These are phyloP conservation scores for Agapornis canus DNA, from an alignment of 2,797 vertebrate genomes.

Conservation along the genomic window DNA sequence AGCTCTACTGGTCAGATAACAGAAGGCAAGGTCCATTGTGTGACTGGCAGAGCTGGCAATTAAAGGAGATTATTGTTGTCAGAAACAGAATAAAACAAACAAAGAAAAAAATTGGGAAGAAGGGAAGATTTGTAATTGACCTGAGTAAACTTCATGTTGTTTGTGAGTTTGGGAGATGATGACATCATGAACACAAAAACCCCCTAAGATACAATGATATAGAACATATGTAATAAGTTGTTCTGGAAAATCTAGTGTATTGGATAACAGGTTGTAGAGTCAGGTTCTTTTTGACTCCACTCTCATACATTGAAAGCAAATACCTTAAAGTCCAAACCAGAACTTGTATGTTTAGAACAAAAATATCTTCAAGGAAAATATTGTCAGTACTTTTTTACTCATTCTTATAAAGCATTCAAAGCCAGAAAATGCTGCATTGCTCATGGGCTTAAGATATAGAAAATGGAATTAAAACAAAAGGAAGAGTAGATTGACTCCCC, in stretches of 20 bases:
- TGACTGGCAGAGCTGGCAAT: conserved; percentile 11
- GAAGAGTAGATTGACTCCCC: background rate
- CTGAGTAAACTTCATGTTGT: conserved; percentile 16
- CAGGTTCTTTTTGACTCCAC: background rate
- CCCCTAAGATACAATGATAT: background rate
- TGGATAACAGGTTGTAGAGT: background rate
- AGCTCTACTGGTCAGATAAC: conserved; percentile 74
- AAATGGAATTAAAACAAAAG: conserved; percentile 3
- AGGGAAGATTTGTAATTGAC: conserved; percentile 12
- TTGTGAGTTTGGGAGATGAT: background rate
- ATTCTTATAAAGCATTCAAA: background rate
- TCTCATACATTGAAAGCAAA: background rate
- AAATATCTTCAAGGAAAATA: conserved; percentile 18
- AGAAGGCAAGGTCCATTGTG: conserved; percentile 68
- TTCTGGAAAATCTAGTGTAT: background rate
- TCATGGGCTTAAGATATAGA: background rate
- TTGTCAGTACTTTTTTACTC: background rate
- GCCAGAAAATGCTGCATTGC: background rate
- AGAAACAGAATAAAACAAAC: conserved; percentile 64
- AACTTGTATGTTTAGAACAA: background rate
- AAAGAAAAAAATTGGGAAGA: conserved; percentile 7
- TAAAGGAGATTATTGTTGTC: conserved; percentile 63
- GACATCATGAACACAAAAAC: background rate
- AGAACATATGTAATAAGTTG: background rate
- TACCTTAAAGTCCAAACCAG: background rate